A percentile compares a stretch with the other conserved stretches of the same genome.
Conservation (phyloP, 2,113 vertebrate genomes). For the Shinisaurus crocodilurus region DNA sequence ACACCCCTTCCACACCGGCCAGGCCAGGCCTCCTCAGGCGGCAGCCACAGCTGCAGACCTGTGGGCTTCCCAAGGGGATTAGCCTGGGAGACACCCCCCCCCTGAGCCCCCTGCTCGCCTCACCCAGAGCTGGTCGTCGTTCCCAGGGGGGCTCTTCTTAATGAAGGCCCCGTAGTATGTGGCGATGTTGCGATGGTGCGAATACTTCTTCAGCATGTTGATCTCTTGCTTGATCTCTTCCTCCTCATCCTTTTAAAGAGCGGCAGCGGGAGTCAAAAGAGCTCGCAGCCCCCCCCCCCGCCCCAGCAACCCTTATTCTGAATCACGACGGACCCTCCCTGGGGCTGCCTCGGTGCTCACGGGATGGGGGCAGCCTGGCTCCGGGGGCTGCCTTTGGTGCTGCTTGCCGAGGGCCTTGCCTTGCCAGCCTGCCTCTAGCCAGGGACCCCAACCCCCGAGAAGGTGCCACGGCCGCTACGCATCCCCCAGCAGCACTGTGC, state of each 20-base stretch:
- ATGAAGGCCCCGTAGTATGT: conserved; percentile 95
- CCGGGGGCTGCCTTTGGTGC: neutral
- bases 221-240: conserved; percentile 96
- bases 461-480: neutral
- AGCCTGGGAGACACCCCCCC: neutral
- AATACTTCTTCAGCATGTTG: conserved; percentile 96
- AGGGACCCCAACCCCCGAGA: neutral
- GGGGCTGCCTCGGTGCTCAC: too few species aligned
- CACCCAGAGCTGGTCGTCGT: conserved; percentile 94
- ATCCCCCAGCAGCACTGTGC: accelerated
- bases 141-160: conserved; percentile 94
- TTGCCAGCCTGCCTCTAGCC: neutral
- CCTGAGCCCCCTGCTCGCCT: conserved; percentile 27
- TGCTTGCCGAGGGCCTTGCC: neutral
- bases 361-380: neutral
- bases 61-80: neutral
- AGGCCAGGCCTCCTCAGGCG: neutral
- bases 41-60: neutral
- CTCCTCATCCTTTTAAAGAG: conserved; percentile 82
- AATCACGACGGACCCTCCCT: too few species aligned
- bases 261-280: neutral
- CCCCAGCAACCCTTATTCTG: too few species aligned
- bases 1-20: neutral
- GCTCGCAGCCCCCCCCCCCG: accelerated
- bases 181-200: conserved; percentile 94